A percentile compares a stretch with the other conserved stretches of the same genome.
Evolutionary conservation across 2,797 vertebrate genomes (phyloP).

Genomic region (Rachycentron canadum): DNA sequence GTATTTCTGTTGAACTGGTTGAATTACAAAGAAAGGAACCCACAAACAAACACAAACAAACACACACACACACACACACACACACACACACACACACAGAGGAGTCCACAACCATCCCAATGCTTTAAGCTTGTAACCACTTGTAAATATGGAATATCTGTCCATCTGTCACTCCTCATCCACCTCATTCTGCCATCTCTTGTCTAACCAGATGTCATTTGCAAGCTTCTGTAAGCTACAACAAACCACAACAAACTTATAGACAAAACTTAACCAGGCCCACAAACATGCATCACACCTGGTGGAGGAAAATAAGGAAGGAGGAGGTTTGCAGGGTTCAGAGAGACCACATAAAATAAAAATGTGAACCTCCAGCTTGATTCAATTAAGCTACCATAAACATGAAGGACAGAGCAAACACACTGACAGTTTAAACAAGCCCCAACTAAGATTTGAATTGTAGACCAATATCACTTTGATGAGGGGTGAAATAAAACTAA

Average conservation of each 20-base stretch:
- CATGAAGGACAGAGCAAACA: neutral
- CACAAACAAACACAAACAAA: neutral
- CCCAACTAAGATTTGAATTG: neutral
- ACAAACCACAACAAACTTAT: neutral
- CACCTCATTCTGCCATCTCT: neutral
- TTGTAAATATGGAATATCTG: neutral
- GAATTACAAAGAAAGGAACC: no score
- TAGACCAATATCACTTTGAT: neutral
- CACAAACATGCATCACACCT: neutral
- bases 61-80: neutral
- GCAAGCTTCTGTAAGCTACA: neutral
- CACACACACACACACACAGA: neutral
- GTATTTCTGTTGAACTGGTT: neutral
- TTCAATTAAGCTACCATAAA: slow-evolving; percentile 5
- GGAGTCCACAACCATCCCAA: no score
- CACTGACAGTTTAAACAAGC: neutral
- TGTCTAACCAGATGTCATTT: neutral
- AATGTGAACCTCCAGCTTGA: neutral
- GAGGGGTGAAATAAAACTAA: neutral
- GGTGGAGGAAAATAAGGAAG: neutral
- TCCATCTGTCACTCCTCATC: neutral
- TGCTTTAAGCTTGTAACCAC: no score
- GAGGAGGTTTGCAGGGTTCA: slow-evolving; percentile 2
- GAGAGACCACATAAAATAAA: neutral
- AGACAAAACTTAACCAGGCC: neutral